Evolutionary conservation across 2,113 vertebrate genomes (phyloP), one percentile per base, ranked within the genome.

Genomic region (Malaclemys terrapin): DNA sequence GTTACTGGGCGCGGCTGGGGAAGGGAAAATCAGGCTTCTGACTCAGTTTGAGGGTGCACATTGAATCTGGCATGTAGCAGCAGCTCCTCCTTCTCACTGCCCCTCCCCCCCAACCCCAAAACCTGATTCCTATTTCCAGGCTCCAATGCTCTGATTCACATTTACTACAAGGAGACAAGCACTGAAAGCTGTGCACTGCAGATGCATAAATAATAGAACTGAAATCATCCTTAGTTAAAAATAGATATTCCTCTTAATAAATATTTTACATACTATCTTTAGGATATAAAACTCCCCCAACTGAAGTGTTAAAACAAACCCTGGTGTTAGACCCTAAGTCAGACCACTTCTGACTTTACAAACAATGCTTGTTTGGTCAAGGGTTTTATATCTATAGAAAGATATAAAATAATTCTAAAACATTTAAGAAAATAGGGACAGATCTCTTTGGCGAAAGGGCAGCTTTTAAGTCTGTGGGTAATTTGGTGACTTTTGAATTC

Each of bases 211-310:
- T 98, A 97, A 98, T 96, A 94, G 95, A 98, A 94, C 97, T 95
- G 96, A 98, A 98, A 96, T 96, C 97, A 96, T 75, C 49, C 96
- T 93, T 29, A 22, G 76, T 97, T 98, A 98, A 98, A 98, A 98
- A 98, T 97, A 98, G 95, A 97, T 97, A 94, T 56, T 94, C 96
- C 96, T 89, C 96, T 94, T 96, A 88, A 98, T 98, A 97, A 98
- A 98, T 98, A 98, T 98, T 98, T 98, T 59, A 98, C 91, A 29
- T 88, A 35, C 95, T 87, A 89, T 97, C 97, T 98, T 97, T 96
- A 96, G 97, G 95, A 95, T 59, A 78, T 7, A 82, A 93, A 94
- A 82, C 79, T 95, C 86, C 89, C 80, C 93, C n/a, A 53, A 49
- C 91, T 45, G 88, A 95, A 81, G 91, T 54, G 91, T 88, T 91